phyloP scores from a whole-genome alignment of 2,113 vertebrate genomes.

The Pelodiscus sinensis region DNA sequence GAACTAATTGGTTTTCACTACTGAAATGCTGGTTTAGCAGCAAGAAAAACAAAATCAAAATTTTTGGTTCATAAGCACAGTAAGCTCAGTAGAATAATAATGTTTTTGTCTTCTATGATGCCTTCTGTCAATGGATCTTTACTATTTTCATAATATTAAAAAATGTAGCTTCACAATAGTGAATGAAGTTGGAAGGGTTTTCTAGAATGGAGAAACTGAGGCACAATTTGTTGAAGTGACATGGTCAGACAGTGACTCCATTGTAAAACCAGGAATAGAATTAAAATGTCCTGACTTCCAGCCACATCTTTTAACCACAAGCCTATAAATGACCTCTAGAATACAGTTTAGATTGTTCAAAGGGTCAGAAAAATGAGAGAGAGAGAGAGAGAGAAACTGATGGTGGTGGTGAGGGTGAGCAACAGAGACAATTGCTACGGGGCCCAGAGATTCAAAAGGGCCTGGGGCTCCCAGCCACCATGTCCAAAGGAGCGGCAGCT shows the following conservation, averaged over 20 bases:
- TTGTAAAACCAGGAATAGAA: background rate
- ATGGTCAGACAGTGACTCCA: background rate
- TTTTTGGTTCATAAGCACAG: background rate
- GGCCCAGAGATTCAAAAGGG: too few species aligned
- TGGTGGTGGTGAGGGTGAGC: too few species aligned
- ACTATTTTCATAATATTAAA: background rate
- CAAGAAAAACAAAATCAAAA: fast-evolving
- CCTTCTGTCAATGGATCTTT: background rate
- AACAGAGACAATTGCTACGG: too few species aligned
- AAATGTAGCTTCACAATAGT: background rate
- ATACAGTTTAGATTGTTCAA: background rate
- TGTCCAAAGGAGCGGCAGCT: too few species aligned
- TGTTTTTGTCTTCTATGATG: fast-evolving
- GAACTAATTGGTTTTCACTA: background rate
- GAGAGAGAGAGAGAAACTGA: too few species aligned
- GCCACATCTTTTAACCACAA: background rate
- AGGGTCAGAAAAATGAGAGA: background rate
- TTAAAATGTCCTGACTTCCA: background rate
- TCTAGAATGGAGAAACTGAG: fast-evolving
- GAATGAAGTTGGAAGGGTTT: background rate
- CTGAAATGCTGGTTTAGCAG: background rate
- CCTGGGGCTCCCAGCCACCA: too few species aligned
- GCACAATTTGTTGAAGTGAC: background rate
- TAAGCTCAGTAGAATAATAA: background rate
- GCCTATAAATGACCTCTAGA: background rate